Evolutionary conservation across 2,113 vertebrate species (phyloP).

Genomic region (Alexandromys fortis): DNA sequence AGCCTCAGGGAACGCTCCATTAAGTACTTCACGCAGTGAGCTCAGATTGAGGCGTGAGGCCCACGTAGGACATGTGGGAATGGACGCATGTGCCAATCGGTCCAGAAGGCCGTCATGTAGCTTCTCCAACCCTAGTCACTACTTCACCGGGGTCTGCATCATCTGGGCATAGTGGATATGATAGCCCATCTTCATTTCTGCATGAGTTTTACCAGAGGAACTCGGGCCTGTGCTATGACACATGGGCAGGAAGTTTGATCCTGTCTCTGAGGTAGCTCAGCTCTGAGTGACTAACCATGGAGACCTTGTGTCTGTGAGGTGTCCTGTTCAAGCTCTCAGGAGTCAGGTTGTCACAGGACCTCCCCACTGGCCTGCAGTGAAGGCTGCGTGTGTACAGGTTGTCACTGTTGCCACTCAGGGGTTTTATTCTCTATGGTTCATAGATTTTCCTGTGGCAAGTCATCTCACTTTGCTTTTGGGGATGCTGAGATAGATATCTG

Average conservation of each 20-base stretch:
- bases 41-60: not conserved
- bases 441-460: not conserved
- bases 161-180: not conserved
- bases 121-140: not conserved
- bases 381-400: fast-evolving
- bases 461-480: not conserved
- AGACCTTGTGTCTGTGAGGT: not conserved
- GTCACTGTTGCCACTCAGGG: not conserved
- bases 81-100: not conserved
- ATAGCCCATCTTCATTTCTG: not conserved
- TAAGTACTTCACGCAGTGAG: not conserved
- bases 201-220: conserved; percentile 3
- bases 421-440: not conserved
- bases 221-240: not conserved
- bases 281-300: not conserved
- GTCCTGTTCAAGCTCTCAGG: not conserved
- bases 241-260: not conserved
- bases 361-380: not conserved
- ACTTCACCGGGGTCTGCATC: not conserved
- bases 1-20: not conserved
- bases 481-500: not conserved
- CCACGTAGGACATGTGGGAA: not conserved
- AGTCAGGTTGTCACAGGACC: not conserved
- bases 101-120: not conserved
- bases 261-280: not conserved